Conservation (phyloP, 1,140 invertebrate species). For the Trinorchestia longiramus region DNA sequence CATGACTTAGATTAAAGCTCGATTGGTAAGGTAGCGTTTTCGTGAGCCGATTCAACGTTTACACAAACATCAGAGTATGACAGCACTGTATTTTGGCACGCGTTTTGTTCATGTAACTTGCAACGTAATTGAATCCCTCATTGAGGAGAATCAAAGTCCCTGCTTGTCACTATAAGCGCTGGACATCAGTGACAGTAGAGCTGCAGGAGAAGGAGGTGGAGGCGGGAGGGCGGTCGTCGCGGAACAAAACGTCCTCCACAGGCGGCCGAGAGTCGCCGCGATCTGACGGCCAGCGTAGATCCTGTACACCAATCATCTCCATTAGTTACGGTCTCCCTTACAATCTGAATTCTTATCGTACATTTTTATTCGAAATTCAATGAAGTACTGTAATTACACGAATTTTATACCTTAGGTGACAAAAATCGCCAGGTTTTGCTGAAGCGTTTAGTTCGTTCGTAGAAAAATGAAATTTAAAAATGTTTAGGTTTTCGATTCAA, state of each 20-base stretch:
- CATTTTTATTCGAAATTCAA: no score
- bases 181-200: not conserved
- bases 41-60: not conserved
- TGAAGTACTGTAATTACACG: no score
- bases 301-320: not conserved
- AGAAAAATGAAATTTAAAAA: no score
- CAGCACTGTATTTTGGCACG: not conserved
- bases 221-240: not conserved
- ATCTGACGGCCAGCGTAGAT: slow-evolving; percentile 10
- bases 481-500: no score
- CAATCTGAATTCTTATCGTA: no score
- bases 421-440: no score
- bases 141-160: not conserved
- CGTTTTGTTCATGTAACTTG: not conserved
- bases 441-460: no score
- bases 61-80: not conserved
- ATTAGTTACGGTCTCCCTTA: not conserved
- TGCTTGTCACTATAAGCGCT: not conserved
- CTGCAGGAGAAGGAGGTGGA: not conserved
- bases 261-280: not conserved
- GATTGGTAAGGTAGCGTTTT: not conserved
- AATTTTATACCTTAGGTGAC: no score
- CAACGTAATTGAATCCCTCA: not conserved
- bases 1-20: not conserved
- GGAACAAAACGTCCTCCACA: not conserved